Evolutionary conservation across 1,140 invertebrate genomes (phyloP), one percentile per base, ranked within the genome.

Genomic region (Heliothis subflexa): DNA sequence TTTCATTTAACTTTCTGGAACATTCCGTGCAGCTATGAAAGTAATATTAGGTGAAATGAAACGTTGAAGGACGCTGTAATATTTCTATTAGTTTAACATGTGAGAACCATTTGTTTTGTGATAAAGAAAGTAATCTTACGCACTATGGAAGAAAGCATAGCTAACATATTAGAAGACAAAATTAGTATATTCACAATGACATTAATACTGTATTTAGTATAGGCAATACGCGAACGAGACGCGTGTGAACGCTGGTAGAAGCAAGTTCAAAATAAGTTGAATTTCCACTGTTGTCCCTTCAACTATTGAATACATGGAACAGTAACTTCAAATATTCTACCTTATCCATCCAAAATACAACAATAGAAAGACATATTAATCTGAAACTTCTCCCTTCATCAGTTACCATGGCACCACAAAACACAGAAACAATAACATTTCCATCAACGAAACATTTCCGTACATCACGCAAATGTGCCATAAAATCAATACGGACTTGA

Each of bases 401-500:
- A 1, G 14, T 62, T n/a, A 21, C 61, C 33, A 64, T 13, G 16
- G 16, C 16, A 47, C 33, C n/a, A 5, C 2, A 9, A 40, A n/a
- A 10, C 13, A 18, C 5, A 16, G 33, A 45, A 40, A 64, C 61
- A 7, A 18, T 12, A 45, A 2, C 61, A 64, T 55, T 55, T 21
- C 66, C 25, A 73, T 40, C 40, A 59, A 13, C 47, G 2, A 49
- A 45, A 28, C 55, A 68, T 68, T 68, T 59, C 71, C 54, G 55
- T 49, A 61, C 1, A n/a, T 28, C 71, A 61, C 12, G 71, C 54
- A 21, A 57, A 61, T 45, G 71, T 47, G 11, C 13, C 12, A 21
- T 47, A 33, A 64, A 75, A 75, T 75, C 73, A 40, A 75, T 75
- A 50, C 7, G n/a, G 55, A 50, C 49, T 5, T 78, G 66, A 71